A percentile compares a stretch with the other conserved stretches of the same genome.
phyloP scores from a whole-genome alignment of 2,113 vertebrate genomes.

The Proteles cristata region DNA sequence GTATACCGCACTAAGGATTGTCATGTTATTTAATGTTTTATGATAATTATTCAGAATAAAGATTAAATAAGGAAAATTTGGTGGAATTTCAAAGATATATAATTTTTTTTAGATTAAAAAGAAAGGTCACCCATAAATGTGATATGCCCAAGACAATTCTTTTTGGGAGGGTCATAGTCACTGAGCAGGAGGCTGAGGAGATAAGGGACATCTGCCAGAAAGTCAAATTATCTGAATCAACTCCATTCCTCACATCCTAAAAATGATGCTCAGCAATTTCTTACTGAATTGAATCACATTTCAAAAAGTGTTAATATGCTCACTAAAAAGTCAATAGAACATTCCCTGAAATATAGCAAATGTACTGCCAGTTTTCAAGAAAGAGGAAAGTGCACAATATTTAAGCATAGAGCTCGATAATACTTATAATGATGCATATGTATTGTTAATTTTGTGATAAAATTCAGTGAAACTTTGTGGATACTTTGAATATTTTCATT shows the following conservation, averaged over 20 bases:
- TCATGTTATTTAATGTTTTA: background rate
- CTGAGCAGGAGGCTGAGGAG: no score
- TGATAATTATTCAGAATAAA: background rate
- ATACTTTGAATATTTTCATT: background rate
- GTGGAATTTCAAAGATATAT: background rate
- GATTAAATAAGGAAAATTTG: background rate
- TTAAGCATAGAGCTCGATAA: background rate
- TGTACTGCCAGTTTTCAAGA: background rate
- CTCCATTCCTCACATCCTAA: background rate
- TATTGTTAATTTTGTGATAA: background rate
- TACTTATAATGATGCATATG: background rate
- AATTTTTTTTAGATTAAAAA: background rate
- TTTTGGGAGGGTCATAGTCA: background rate
- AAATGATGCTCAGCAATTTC: background rate
- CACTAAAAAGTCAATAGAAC: background rate
- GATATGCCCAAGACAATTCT: background rate
- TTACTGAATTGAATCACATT: background rate
- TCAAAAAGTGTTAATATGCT: background rate
- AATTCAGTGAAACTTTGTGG: background rate
- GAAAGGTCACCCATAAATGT: background rate
- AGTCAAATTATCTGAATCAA: background rate
- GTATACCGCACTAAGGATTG: background rate
- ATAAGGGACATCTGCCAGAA: rapidly evolving
- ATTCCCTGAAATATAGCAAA: background rate
- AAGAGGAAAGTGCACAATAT: background rate